Conservation (phyloP, 2,113 vertebrate species). For the Passer domesticus region DNA sequence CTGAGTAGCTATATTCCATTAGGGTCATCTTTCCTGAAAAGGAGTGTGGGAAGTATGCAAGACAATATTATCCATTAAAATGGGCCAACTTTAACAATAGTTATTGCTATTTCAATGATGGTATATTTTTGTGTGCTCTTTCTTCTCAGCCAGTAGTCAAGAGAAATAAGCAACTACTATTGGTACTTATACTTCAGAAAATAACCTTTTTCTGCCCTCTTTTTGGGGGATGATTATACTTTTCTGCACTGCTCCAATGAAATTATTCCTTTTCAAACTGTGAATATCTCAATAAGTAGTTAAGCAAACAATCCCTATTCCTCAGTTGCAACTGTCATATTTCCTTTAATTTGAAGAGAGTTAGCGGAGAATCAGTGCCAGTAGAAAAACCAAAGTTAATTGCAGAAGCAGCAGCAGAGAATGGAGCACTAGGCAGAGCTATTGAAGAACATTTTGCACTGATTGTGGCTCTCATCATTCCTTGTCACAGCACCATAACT, state of each 20-base stretch:
- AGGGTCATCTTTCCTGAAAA: neutral
- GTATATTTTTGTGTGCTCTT: neutral
- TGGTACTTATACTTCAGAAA: neutral
- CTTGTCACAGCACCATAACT: neutral
- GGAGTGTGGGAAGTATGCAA: neutral
- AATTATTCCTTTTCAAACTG: neutral
- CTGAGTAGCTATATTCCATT: neutral
- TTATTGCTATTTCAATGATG: neutral
- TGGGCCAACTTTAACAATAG: neutral
- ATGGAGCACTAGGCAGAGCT: neutral
- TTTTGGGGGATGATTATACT: neutral
- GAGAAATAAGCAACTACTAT: neutral
- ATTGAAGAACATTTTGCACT: neutral
- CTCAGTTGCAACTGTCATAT: neutral
- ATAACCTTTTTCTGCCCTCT: rapidly evolving
- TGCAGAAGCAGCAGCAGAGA: neutral
- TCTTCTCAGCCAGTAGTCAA: neutral
- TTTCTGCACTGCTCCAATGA: neutral
- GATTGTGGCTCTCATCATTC: neutral
- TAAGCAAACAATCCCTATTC: neutral
- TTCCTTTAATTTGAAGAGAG: neutral
- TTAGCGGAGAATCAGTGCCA: neutral
- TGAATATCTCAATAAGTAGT: neutral
- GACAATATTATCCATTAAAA: neutral
- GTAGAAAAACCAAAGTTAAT: neutral